These are phyloP conservation scores for Rhinoraja longicauda DNA, from an alignment of 2,797 vertebrate species.

Conservation along the genomic window DNA sequence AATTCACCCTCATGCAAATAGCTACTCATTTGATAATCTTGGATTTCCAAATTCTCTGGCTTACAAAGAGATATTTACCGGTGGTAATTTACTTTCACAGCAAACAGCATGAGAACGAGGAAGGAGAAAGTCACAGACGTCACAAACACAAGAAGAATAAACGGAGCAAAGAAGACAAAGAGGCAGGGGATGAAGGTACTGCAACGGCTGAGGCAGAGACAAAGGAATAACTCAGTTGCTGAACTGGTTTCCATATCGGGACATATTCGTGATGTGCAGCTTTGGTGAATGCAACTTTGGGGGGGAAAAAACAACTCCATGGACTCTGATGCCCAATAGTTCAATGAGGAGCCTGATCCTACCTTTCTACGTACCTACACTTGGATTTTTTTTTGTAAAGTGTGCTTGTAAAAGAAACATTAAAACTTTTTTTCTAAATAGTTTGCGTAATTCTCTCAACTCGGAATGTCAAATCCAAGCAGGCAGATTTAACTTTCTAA, in stretches of 20 bases:
- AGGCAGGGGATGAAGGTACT: slow-evolving; percentile 47
- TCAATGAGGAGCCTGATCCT: not conserved
- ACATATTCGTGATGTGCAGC: not conserved
- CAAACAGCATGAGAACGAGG: slow-evolving; percentile 61
- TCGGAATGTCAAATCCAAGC: not conserved
- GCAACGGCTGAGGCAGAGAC: slow-evolving; percentile 51
- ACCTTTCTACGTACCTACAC: slow-evolving; percentile 28
- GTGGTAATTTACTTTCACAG: slow-evolving; percentile 44
- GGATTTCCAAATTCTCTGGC: not conserved
- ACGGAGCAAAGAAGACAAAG: slow-evolving; percentile 61
- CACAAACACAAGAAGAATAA: slow-evolving; percentile 69
- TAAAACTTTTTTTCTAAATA: slow-evolving; percentile 35
- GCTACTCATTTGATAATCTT: not conserved
- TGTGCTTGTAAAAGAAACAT: slow-evolving; percentile 34
- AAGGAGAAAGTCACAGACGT: slow-evolving; percentile 59
- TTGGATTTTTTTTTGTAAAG: slow-evolving; percentile 28
- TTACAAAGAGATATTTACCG: not conserved
- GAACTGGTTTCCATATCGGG: not conserved
- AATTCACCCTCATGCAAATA: not conserved
- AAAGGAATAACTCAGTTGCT: slow-evolving; percentile 47
- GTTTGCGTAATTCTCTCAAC: not conserved
- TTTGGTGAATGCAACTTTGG: not conserved
- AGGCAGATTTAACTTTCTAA: not conserved
- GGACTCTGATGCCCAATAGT: not conserved
- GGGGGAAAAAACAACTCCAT: not conserved